Evolutionary conservation across 2,888 invertebrate species (phyloP), one percentile per base, ranked within the genome.

Genomic region (Sthenelais limicola): DNA sequence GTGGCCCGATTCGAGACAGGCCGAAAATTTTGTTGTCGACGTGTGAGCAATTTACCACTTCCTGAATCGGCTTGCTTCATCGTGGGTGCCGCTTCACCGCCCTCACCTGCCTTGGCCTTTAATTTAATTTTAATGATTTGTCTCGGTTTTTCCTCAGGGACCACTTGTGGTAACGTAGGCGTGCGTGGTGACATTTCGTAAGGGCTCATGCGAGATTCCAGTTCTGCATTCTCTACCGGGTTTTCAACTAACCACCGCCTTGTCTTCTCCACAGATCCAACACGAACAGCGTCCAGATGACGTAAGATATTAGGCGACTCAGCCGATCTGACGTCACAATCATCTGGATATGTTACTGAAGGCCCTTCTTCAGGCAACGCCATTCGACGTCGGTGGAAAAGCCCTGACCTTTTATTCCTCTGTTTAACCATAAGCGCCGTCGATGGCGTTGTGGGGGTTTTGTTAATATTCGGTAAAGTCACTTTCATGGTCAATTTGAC

Each of bases 401-500:
- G 43, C 3, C 24, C 24, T 24, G 62, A 43, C 1, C 35, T 21
- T 1, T 43, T 21, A 5, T 62, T 43, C 1, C 62, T 35, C 4
- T 43, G 62, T 21, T 62, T 62, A 3, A 62, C 3, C 1, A 7
- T 26, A 15, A 35, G 1, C n/a, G 21, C 38, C 1, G 62, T 62
- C 1, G 62, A 38, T 1, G 62, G 12, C 2, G 62, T 35, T 24
- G 62, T 62, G 1, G 62, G 4, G 62, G 62, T 43, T 38, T 5
- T 32, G 62, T 24, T 24, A 43, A 62, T 62, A 38, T 62, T 62
- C 24, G 62, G 62, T 24, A 62, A 21, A 4, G 62, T 62, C 24
- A 62, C 62, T 43, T 38, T 35, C 62, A 62, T 62, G 38, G 62
- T 62, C n/a, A 62, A 4, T 35, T 24, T 35, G 21, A 62, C 62